Conservation (phyloP, 2,888 invertebrate species). For the Synanthedon myopaeformis region DNA sequence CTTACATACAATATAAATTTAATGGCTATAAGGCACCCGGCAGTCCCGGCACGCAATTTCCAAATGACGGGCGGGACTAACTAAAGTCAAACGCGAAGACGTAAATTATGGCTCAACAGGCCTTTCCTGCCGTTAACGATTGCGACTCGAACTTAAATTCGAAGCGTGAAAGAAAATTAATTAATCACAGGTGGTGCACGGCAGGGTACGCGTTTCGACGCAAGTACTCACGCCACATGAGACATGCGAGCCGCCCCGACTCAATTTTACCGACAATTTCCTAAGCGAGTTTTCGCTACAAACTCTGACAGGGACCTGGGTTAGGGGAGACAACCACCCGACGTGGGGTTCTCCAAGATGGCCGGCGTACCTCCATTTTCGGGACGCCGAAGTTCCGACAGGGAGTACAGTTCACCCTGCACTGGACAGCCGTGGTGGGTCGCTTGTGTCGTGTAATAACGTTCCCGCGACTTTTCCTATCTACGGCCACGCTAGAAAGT, state of each 20-base stretch:
- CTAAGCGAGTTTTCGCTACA: conserved; percentile 11
- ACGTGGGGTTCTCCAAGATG: no score
- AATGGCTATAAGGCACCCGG: conserved; percentile 45
- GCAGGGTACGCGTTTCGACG: conserved; percentile 5
- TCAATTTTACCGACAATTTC: not conserved
- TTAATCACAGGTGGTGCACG: conserved; percentile 52
- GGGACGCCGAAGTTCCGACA: no score
- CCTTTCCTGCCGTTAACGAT: conserved; percentile 62
- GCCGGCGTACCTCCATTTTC: no score
- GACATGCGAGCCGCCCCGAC: not conserved
- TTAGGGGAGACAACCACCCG: no score
- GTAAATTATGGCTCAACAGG: conserved; percentile 64
- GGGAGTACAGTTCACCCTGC: no score
- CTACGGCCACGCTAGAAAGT: no score
- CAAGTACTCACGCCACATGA: not conserved
- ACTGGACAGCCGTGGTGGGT: no score
- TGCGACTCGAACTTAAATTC: conserved; percentile 52
- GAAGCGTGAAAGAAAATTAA: conserved; percentile 64
- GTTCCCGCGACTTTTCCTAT: no score
- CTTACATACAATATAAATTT: conserved; percentile 50
- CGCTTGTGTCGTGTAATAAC: no score
- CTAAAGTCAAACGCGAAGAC: conserved; percentile 47
- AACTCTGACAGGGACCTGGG: conserved; percentile 7
- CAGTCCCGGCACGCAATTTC: conserved; percentile 46
- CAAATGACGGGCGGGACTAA: conserved; percentile 59